These are phyloP conservation scores for Cerceris ruficornis DNA, from an alignment of 2,888 invertebrate species.

Conservation along the genomic window DNA sequence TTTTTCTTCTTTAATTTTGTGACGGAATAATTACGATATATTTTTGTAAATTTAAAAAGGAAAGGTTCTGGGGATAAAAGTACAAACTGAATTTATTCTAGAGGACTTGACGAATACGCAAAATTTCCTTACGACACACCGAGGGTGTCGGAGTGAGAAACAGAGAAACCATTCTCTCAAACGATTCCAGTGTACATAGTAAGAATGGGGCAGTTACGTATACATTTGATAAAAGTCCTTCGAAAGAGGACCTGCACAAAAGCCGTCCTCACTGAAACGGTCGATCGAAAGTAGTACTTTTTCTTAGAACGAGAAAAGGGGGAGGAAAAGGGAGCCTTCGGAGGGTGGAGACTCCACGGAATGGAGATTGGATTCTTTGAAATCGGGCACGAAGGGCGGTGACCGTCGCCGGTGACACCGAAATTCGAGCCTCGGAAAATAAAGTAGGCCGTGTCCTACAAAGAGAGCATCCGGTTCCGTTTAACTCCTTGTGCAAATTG, in stretches of 20 bases:
- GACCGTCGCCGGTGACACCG: constrained; percentile 40
- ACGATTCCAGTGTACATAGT: constrained; percentile 11
- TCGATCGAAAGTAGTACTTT: constrained; percentile 38
- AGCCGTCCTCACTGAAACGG: constrained; percentile 33
- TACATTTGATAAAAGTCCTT: constrained; percentile 42
- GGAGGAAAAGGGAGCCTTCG: constrained; percentile 12
- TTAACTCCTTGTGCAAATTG: constrained; percentile 20
- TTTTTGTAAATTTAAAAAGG: no score
- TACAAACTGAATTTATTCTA: no score
- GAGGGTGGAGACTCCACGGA: constrained; percentile 12
- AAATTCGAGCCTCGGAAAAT: constrained; percentile 53
- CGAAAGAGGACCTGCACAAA: constrained; percentile 50
- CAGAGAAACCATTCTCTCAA: constrained; percentile 11
- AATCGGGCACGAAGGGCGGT: constrained; percentile 34
- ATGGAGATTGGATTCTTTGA: constrained; percentile 55
- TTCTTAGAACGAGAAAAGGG: constrained; percentile 28
- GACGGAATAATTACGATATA: no score
- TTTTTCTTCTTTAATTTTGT: no score
- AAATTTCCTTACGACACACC: no score
- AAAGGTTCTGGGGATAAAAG: no score
- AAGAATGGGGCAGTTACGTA: constrained; percentile 30
- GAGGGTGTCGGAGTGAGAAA: constrained; percentile 9
- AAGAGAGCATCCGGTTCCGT: constrained; percentile 30
- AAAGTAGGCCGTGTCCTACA: constrained; percentile 44
- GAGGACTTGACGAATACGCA: no score